Conservation (phyloP, 2,797 vertebrate genomes). For the Myripristis jacobus region DNA sequence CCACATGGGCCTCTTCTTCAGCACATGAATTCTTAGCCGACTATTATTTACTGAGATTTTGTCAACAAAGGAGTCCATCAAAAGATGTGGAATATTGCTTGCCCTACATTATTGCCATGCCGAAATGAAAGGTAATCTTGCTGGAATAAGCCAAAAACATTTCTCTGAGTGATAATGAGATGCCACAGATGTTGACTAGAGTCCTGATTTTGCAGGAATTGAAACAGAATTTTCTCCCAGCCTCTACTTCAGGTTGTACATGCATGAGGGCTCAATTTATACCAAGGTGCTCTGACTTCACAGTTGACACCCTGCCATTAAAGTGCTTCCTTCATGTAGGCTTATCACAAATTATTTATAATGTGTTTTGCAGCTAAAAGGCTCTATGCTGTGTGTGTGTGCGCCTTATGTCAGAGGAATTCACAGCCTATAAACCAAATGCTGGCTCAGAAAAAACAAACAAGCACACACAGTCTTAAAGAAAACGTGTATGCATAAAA, state of each 20-base stretch:
- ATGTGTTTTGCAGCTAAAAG: too few relatives aligned
- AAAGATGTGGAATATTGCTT: conserved; percentile 5
- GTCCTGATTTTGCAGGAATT: conserved; percentile 61
- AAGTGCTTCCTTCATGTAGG: too few relatives aligned
- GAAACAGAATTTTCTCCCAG: conserved; percentile 40
- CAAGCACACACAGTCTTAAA: too few relatives aligned
- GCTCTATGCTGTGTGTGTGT: too few relatives aligned
- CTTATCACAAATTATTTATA: too few relatives aligned
- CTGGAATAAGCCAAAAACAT: background rate
- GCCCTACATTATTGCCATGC: background rate
- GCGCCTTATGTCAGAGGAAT: too few relatives aligned
- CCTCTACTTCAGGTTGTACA: conserved; percentile 45
- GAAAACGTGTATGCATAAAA: too few relatives aligned
- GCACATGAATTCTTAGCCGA: background rate
- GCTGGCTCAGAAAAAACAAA: too few relatives aligned
- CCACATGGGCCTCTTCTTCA: background rate
- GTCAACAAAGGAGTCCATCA: conserved; percentile 13
- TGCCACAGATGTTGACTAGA: conserved; percentile 50
- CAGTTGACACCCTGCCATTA: too few relatives aligned
- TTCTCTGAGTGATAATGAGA: conserved; percentile 60
- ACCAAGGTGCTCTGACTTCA: conserved; percentile 8
- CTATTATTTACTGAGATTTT: background rate
- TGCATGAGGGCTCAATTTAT: conserved; percentile 27
- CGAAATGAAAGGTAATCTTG: conserved; percentile 10
- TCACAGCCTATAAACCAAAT: too few relatives aligned